Conservation (phyloP, 2,797 vertebrate species). For the Anguilla megastoma region DNA sequence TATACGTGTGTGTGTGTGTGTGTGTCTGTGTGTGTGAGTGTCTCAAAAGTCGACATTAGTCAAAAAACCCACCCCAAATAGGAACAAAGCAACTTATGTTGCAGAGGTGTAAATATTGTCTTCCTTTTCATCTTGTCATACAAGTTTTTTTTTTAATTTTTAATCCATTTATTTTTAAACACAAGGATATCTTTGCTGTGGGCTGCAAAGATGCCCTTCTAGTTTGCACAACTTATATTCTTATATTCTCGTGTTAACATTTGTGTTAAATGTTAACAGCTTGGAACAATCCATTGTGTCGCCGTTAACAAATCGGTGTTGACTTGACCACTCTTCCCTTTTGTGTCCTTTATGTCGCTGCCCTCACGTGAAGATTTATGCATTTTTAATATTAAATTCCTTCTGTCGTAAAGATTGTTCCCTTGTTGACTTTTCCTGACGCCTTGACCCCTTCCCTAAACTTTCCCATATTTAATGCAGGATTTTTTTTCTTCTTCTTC, state of each 20-base stretch:
- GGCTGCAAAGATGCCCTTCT: constrained; percentile 55
- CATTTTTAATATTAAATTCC: constrained; percentile 99
- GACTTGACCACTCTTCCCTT: constrained; percentile 81
- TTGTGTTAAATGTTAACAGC: constrained; percentile 89
- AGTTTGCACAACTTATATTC: constrained; percentile 49
- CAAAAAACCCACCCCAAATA: not conserved
- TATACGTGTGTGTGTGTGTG: too few species aligned
- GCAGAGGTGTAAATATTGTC: not conserved
- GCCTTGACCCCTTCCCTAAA: constrained; percentile 80
- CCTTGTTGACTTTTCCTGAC: constrained; percentile 99
- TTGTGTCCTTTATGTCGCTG: constrained; percentile 86
- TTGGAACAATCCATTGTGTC: constrained; percentile 76
- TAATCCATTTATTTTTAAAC: not conserved
- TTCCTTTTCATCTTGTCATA: not conserved
- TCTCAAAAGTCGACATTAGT: not conserved
- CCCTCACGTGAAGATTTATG: constrained; percentile 95
- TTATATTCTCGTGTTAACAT: constrained; percentile 78
- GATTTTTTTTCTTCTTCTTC: constrained; percentile 58
- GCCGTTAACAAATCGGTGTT: constrained; percentile 84
- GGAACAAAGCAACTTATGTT: not conserved
- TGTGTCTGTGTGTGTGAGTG: too few species aligned
- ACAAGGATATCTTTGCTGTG: not conserved
- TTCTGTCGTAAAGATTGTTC: constrained; percentile 89
- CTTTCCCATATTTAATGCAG: constrained; percentile 93
- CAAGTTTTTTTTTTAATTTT: not conserved